Conservation (phyloP, 1,140 invertebrate genomes). For the Pseudomyrmex flavicornis region DNA sequence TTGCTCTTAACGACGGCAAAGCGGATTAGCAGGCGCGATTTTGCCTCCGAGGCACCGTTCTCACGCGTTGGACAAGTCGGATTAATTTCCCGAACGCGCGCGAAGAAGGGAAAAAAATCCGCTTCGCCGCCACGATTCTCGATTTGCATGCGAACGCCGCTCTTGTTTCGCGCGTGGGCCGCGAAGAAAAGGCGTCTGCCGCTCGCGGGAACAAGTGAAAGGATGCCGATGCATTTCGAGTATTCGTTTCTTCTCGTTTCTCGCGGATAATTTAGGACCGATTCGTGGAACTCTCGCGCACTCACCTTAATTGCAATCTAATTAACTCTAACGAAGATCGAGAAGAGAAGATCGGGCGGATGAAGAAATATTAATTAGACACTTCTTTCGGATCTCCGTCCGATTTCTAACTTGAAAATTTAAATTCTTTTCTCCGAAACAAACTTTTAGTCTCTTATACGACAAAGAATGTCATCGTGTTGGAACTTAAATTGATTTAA, state of each 20-base stretch:
- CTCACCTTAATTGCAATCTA: conserved; percentile 30
- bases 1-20: neutral
- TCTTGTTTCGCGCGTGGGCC: conserved; percentile 42
- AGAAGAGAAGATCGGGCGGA: neutral
- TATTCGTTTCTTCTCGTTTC: conserved; percentile 4
- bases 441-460: too few species aligned
- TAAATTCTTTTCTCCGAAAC: too few species aligned
- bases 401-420: too few species aligned
- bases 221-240: conserved; percentile 37
- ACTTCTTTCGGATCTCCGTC: neutral
- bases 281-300: conserved; percentile 1
- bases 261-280: neutral
- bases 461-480: too few species aligned
- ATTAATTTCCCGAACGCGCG: conserved; percentile 30
- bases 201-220: conserved; percentile 46
- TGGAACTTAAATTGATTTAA: too few species aligned
- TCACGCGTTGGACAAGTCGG: conserved; percentile 29
- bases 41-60: conserved; percentile 10
- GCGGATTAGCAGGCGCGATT: neutral
- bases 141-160: conserved; percentile 5
- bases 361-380: conserved; percentile 15
- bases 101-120: neutral
- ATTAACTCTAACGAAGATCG: conserved; percentile 26
- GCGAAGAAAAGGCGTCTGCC: conserved; percentile 2
- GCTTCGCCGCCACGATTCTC: neutral